Evolutionary conservation across 2,113 vertebrate genomes (phyloP), one percentile per base, ranked within the genome.

Genomic region (Cavia aperea): DNA sequence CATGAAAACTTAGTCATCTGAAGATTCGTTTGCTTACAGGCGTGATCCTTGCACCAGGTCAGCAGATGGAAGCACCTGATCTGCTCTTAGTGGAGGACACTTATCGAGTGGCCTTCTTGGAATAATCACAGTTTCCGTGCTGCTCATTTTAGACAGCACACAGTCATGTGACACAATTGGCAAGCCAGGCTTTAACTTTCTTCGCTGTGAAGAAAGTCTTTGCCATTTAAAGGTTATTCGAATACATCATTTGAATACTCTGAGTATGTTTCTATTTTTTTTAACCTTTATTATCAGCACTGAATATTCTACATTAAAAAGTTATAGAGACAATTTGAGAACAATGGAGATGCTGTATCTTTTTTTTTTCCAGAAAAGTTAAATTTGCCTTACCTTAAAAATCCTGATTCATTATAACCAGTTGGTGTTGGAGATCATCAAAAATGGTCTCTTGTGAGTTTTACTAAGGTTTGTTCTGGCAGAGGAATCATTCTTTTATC

Each of bases 51-150:
- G 33, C 12, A 24, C 23, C 46, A 21, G 12, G 14, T 7, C 75
- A 14, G 21, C 33, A n/a, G 72, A 15, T 8, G 1, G 49, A 23
- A 33, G 18, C 4, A 10, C 7, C 36, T 31, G 1, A 11, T 33
- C 26, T 29, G 5, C n/a, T 10, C 62, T 31, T 19, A n/a, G 12
- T 12, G 26, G 4, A 23, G 5, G 4, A 1, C 33, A 16, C n/a
- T 49, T 8, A 36, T 1, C 4, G 29, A 65, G 4, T 4, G 36
- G 12, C 11, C 2, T 23, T 78, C 19, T 88, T 60, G 5, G 21
- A n/a, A 18, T 46, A 46, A 60, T 33, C 10, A 26, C 16, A 2
- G 63, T 70, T 58, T 12, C 51, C 26, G 12, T 46, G 21, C 7
- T 60, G 19, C 49, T 72, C 21, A 8, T 36, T 36, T 26, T 46